Percentiles rank a stretch among this genome's conserved stretches.
Evolutionary conservation across 2,888 invertebrate genomes (phyloP).

Genomic region (Drosophila niveifrons): DNA sequence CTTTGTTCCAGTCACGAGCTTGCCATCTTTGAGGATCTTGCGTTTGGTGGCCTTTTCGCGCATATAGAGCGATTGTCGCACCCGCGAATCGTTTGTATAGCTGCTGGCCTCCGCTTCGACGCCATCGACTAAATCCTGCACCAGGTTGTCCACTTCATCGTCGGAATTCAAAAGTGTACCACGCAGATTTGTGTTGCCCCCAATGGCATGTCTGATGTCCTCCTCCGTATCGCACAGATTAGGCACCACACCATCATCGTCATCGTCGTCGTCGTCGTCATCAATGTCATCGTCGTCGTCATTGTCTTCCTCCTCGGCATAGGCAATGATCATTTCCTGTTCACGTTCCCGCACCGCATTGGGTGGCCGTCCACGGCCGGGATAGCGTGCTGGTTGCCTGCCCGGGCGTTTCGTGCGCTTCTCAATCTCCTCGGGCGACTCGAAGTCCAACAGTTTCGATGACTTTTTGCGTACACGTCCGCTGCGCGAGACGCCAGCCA

Average conservation of each 20-base stretch:
- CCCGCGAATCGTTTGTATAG: conserved; percentile 77
- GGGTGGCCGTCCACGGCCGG: conserved; percentile 64
- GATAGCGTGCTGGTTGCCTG: conserved; percentile 53
- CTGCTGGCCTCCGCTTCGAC: conserved; percentile 71
- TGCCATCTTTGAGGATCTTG: conserved; percentile 89
- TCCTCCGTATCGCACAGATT: conserved; percentile 36
- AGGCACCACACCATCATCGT: conserved; percentile 18
- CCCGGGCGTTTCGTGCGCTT: conserved; percentile 65
- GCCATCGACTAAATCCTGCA: conserved; percentile 81
- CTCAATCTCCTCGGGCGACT: conserved; percentile 94
- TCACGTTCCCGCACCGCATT: conserved; percentile 60
- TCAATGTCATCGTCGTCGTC: conserved; percentile 35
- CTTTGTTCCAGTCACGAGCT: conserved; percentile 88
- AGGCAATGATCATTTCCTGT: conserved; percentile 46
- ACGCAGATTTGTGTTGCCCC: conserved; percentile 27
- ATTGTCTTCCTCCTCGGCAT: conserved; percentile 35
- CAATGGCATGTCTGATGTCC: conserved; percentile 29
- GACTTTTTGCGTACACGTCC: conserved; percentile 97
- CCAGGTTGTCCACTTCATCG: conserved; percentile 82
- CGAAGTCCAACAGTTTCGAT: conserved; percentile 96
- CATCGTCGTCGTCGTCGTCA: conserved; percentile 29
- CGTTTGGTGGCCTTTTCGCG: conserved; percentile 92
- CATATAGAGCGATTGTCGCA: conserved; percentile 88
- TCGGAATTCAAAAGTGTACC: conserved; percentile 70
- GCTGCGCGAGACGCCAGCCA: conserved; percentile 94